Conservation (phyloP, 2,113 vertebrate species). For the Plectropomus leopardus region DNA sequence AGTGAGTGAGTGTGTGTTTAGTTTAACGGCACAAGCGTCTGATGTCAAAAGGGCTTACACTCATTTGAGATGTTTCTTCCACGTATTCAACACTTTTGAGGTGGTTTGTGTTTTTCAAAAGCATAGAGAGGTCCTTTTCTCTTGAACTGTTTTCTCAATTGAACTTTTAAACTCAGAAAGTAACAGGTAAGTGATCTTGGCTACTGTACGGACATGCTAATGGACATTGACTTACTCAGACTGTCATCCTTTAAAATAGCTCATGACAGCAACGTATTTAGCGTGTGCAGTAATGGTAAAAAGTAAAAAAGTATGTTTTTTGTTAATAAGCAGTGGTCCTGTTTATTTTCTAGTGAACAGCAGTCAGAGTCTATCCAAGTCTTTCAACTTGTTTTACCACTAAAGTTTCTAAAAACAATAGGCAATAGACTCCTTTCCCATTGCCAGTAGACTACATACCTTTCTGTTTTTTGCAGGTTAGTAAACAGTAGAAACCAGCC, state of each 20-base stretch:
- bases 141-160: neutral
- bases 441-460: too few species aligned
- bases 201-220: neutral
- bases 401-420: too few species aligned
- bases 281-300: neutral
- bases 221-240: too few species aligned
- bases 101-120: constrained; percentile 47
- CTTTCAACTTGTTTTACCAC: too few species aligned
- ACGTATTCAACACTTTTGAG: constrained; percentile 46
- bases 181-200: neutral
- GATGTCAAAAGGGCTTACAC: constrained; percentile 56
- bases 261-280: neutral
- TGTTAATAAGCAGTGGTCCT: neutral
- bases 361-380: neutral
- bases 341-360: neutral
- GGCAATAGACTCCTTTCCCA: too few species aligned
- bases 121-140: constrained; percentile 26
- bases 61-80: constrained; percentile 51
- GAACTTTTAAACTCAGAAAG: constrained; percentile 37
- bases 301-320: neutral
- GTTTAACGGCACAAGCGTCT: constrained; percentile 44
- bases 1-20: constrained; percentile 24
- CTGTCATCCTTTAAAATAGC: too few species aligned
- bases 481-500: too few species aligned
- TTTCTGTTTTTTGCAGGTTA: too few species aligned